Evolutionary conservation across 1,140 invertebrate species (phyloP), one percentile per base, ranked within the genome.

Genomic region (Nylanderia fulva): DNA sequence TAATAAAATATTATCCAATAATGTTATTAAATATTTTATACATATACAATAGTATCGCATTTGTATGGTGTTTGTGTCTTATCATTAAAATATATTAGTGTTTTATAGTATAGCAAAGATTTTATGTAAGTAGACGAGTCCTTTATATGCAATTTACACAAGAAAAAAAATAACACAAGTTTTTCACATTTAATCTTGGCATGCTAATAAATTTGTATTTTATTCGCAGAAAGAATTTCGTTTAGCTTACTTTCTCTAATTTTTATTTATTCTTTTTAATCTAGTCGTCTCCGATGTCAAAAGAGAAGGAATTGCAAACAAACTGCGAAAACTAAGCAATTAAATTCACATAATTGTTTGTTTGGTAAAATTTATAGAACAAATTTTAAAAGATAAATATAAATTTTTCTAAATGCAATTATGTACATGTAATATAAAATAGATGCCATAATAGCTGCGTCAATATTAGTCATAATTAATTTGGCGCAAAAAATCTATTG

Each of bases 21-120:
- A 61, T 91, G 84, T 91, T 90, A 91, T 92, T 90, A 92, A 92
- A 92, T 92, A 92, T 91, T 88, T 91, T 92, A 85, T 92, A 92
- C 91, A 92, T 90, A 60, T 91, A 91, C 84, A 75, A 91, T 91
- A 87, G 75, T 84, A 82, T 88, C 90, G 87, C 86, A 90, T 91
- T 91, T 87, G 85, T 91, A 91, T 89, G 72, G 77, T 63, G 64
- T 89, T 91, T 84, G 71, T 83, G 82, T 66, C 85, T 89, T 77
- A 91, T 76, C 60, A 85, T 88, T 90, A 89, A 76, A 83, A 86
- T 86, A 90, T 84, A 90, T 90, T 84, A 90, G 68, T 90, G 77
- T 88, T 89, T 61, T 86, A 83, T 88, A 90, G 52, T 86, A n/a
- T n/a, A 86, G 85, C 91, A 91, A 92, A 92, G 91, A 92, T 91